Conservation (phyloP, 2,888 invertebrate genomes). For the Geotrupes spiniger region DNA sequence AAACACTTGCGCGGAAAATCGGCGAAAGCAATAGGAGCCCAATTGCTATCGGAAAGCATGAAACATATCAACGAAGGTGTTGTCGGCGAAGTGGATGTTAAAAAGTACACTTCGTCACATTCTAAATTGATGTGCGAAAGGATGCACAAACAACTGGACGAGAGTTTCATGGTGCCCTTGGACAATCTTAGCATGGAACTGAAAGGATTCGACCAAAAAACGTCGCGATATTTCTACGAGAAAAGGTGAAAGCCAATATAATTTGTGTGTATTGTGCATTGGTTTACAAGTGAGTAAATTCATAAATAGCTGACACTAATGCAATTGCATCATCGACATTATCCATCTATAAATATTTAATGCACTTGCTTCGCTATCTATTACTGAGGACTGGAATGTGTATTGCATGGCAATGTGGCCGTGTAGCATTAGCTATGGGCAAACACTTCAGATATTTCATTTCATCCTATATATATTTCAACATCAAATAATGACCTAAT, state of each 20-base stretch:
- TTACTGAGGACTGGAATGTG: too few species aligned
- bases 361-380: too few species aligned
- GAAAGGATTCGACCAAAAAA: conserved; percentile 61
- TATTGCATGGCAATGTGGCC: too few species aligned
- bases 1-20: conserved; percentile 69
- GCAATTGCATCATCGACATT: conserved; percentile 17
- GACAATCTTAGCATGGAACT: conserved; percentile 61
- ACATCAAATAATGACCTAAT: too few species aligned
- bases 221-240: conserved; percentile 59
- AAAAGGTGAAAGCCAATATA: conserved; percentile 58
- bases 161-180: conserved; percentile 59
- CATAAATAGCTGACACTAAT: conserved; percentile 9
- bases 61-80: conserved; percentile 52
- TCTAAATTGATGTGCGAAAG: conserved; percentile 49
- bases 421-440: too few species aligned
- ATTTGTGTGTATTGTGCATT: conserved; percentile 18
- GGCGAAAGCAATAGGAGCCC: conserved; percentile 68
- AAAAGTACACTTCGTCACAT: conserved; percentile 39
- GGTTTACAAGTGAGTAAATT: conserved; percentile 29
- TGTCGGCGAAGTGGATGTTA: conserved; percentile 47
- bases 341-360: conserved; percentile 27
- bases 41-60: conserved; percentile 59
- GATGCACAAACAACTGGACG: conserved; percentile 52
- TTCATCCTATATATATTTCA: too few species aligned
- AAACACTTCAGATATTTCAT: too few species aligned